Base-by-base conservation (phyloP, 1,140 invertebrate genomes). In the Propsilocerus akamusi region DNA sequence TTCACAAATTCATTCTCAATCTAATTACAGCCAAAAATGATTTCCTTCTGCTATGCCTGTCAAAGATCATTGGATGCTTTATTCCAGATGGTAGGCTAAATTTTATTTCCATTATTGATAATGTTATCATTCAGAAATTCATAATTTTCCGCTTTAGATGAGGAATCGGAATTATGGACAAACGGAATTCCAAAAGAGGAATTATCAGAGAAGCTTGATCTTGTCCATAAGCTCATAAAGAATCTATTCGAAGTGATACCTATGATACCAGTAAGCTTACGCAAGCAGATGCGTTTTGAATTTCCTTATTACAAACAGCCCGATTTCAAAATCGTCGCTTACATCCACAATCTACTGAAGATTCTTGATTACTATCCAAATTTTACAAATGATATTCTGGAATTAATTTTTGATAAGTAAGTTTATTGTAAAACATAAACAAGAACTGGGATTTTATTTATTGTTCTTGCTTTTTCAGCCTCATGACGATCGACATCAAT, bases 401-500 rank as follows among this genome's bases (percentile, higher is more conserved):
- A 72, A 53, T 63, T 84, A 52, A 72, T 85, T 49, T 71, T 83
- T 57, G 73, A 77, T 49, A 81, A 75, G 75, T 82, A 69, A 68
- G 58, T 48, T 52, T 47, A 24, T 56, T 70, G 51, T 61, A 67
- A 49, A 69, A 68, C 61, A 64, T 57, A 58, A 51, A 54, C 25
- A 5, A 50, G 23, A 34, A 51, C 23, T 46, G 20, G 46, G 53
- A 54, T 30, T 22, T 46, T 11, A 26, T 48, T 2, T 20, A 34
- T 53, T 49, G 3, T 53, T 34, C 37, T 49, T 59, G 58, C 26
- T 32, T 47, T 66, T 66, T 46, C 53, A 82, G 78, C 56, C 61
- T 87, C 55, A 63, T 80, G 25, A 61, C 73, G 49, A 64, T 86
- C 53, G 83, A 87, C 68, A 76, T 81, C 0, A 74, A 74, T 60